Conservation (phyloP, 2,797 vertebrate genomes). For the Sparidentex hasta region DNA sequence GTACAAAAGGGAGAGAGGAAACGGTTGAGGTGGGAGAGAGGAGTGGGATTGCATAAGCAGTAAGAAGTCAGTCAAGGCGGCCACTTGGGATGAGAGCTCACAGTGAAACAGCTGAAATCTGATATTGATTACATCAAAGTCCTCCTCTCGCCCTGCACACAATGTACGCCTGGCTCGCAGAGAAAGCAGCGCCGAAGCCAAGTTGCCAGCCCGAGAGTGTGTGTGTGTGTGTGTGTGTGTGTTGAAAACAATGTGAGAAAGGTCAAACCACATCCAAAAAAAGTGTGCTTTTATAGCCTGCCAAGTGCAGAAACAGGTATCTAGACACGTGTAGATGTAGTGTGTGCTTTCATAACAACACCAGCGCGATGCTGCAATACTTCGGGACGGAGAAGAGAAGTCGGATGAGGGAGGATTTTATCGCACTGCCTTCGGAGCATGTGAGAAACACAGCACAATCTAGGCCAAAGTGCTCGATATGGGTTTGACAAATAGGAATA, state of each 20-base stretch:
- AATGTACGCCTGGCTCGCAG: conserved; percentile 66
- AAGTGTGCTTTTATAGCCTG: conserved; percentile 64
- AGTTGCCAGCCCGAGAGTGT: conserved; percentile 49
- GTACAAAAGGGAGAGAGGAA: conserved; percentile 60
- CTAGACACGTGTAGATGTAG: conserved; percentile 60
- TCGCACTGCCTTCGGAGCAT: background rate
- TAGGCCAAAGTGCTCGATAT: conserved; percentile 47
- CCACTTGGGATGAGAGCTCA: conserved; percentile 80
- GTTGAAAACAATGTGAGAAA: conserved; percentile 68
- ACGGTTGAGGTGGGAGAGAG: conserved; percentile 65
- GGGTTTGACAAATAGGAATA: conserved; percentile 64
- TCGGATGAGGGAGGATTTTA: conserved; percentile 12
- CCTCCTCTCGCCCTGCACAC: conserved; percentile 75
- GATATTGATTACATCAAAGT: conserved; percentile 85
- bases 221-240: conserved; percentile 46
- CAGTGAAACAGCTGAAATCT: conserved; percentile 83
- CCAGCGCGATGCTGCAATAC: conserved; percentile 40
- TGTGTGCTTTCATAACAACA: conserved; percentile 71
- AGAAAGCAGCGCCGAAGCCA: conserved; percentile 65
- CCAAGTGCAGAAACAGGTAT: conserved; percentile 73
- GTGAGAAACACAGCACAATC: conserved; percentile 22
- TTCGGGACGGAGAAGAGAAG: conserved; percentile 24
- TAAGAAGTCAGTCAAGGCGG: conserved; percentile 81
- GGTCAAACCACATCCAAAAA: conserved; percentile 76
- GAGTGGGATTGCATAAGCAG: conserved; percentile 79